These are phyloP conservation scores for Exaiptasia diaphana DNA, from an alignment of 64 coral and sea anemone genomes.

Conservation along the genomic window DNA sequence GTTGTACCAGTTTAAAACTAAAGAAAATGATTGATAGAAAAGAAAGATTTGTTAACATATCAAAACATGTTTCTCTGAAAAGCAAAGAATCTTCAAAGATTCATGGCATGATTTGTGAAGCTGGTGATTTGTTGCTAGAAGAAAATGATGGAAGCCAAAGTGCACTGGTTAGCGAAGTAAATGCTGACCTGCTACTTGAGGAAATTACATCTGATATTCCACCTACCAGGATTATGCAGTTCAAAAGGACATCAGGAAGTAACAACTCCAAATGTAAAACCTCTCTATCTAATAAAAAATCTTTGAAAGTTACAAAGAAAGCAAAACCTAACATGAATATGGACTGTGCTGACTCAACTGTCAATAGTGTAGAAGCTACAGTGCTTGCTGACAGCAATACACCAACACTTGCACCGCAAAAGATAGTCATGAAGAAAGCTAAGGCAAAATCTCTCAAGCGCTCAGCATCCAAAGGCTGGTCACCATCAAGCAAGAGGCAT, in stretches of 20 bases:
- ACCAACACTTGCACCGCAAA: not conserved
- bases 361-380: too few relatives aligned
- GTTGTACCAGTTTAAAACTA: not conserved
- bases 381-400: not conserved
- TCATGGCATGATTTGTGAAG: too few relatives aligned
- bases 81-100: not conserved
- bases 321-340: too few relatives aligned
- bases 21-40: not conserved
- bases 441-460: conserved; percentile 8
- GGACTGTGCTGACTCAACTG: too few relatives aligned
- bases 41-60: not conserved
- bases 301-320: not conserved
- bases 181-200: not conserved
- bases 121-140: too few relatives aligned
- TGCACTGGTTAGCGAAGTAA: not conserved
- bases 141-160: not conserved
- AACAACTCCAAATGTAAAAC: not conserved
- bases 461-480: conserved; percentile 28
- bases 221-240: not conserved
- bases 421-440: not conserved
- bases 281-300: not conserved
- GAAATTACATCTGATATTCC: not conserved
- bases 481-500: conserved; percentile 23
- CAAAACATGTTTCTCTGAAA: not conserved
- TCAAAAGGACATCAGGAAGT: not conserved